A percentile compares a stretch with the other conserved stretches of the same genome.
Evolutionary conservation across 2,113 vertebrate species (phyloP).

Genomic region (Benitochromis conjunctus): DNA sequence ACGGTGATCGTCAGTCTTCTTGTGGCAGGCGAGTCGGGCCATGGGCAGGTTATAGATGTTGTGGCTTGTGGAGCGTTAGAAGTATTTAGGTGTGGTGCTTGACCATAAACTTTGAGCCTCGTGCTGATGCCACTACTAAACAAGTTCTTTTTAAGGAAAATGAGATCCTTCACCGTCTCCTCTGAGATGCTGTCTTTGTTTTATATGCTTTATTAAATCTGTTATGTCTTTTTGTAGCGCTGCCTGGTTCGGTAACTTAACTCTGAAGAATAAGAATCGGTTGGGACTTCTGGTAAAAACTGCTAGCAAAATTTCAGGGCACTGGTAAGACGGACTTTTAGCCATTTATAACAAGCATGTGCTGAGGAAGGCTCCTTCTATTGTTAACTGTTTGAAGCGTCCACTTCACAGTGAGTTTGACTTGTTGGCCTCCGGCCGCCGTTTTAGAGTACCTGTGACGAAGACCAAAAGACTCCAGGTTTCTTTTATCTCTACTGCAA

Average conservation of each 20-base stretch:
- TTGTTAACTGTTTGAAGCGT: neutral
- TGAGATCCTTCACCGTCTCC: neutral
- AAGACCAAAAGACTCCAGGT: neutral
- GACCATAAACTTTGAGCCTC: no score
- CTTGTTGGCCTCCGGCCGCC: neutral
- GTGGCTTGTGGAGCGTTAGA: no score
- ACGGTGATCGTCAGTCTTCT: no score
- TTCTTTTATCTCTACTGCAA: neutral
- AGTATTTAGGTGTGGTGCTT: no score
- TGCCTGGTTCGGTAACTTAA: neutral
- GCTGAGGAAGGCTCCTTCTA: neutral
- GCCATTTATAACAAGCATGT: neutral
- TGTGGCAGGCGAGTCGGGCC: no score
- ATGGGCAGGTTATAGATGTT: no score
- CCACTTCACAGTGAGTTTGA: accelerated
- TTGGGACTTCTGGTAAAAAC: neutral
- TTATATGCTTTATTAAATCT: neutral
- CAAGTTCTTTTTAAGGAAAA: accelerated
- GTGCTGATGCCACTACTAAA: neutral
- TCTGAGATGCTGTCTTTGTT: neutral
- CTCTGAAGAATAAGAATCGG: neutral
- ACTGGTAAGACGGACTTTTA: accelerated
- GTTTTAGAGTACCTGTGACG: accelerated
- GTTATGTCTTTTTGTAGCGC: neutral
- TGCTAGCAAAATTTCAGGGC: neutral